Percentiles rank a stretch among this genome's conserved stretches.
Conservation (phyloP, 2,888 invertebrate species). For the Onthophagus sagittarius region DNA sequence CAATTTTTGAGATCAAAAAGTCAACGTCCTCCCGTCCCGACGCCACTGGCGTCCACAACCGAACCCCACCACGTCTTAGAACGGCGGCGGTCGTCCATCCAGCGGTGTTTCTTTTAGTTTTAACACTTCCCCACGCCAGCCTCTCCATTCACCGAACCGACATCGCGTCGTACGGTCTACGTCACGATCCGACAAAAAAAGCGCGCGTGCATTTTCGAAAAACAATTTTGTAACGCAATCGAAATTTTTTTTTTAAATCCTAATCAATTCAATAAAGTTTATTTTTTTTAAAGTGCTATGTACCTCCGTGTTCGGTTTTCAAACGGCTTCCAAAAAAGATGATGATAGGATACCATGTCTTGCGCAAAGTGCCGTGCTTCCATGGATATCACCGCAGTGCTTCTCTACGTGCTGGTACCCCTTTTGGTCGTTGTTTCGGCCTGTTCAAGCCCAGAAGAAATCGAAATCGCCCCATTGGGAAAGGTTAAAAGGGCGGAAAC, state of each 20-base stretch:
- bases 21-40: slow-evolving; percentile 20
- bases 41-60: slow-evolving; percentile 27
- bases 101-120: slow-evolving; percentile 3
- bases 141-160: slow-evolving; percentile 14
- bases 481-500: not conserved
- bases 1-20: slow-evolving; percentile 7
- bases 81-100: not conserved
- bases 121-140: not conserved
- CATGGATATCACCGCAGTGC: slow-evolving; percentile 30
- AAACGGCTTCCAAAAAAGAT: not conserved
- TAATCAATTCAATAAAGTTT: too few relatives aligned
- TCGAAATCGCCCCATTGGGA: slow-evolving; percentile 39
- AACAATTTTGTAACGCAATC: not conserved
- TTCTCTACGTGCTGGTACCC: slow-evolving; percentile 29
- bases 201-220: slow-evolving; percentile 1
- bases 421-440: slow-evolving; percentile 20
- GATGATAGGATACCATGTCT: slow-evolving; percentile 8
- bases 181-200: not conserved
- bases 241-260: too few relatives aligned
- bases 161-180: slow-evolving; percentile 3
- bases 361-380: slow-evolving; percentile 28
- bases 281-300: not conserved
- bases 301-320: not conserved
- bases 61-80: slow-evolving; percentile 20
- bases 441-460: slow-evolving; percentile 33